These are phyloP conservation scores for Leptodactylus fuscus DNA, from an alignment of 2,113 vertebrate species.

Conservation along the genomic window DNA sequence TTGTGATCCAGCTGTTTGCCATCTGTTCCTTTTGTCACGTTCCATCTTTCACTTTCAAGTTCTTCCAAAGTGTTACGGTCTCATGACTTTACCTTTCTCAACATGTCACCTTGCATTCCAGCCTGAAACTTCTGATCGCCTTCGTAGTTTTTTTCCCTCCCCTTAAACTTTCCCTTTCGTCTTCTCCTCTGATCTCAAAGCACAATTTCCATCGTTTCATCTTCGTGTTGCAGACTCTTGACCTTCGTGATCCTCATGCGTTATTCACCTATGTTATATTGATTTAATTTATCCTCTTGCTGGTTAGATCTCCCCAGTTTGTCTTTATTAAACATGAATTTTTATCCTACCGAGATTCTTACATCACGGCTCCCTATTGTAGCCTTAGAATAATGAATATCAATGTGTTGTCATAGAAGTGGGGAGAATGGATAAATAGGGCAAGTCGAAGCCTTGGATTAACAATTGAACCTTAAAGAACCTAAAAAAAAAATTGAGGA, in stretches of 20 bases:
- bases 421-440: slow-evolving; percentile 21
- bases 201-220: slow-evolving; percentile 42
- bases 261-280: slow-evolving; percentile 52
- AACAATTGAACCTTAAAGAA: background rate
- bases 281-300: slow-evolving; percentile 47
- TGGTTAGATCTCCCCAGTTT: slow-evolving; percentile 37
- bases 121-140: slow-evolving; percentile 24
- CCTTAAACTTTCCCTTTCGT: slow-evolving; percentile 38
- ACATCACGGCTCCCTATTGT: slow-evolving; percentile 22
- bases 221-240: slow-evolving; percentile 26
- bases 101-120: slow-evolving; percentile 58
- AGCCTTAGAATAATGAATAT: slow-evolving; percentile 48
- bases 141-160: background rate
- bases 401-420: slow-evolving; percentile 15
- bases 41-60: slow-evolving; percentile 53
- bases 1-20: slow-evolving; percentile 57
- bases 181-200: slow-evolving; percentile 36
- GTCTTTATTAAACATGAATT: slow-evolving; percentile 48
- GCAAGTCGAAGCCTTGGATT: background rate
- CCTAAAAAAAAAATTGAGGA: background rate
- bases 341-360: slow-evolving; percentile 29
- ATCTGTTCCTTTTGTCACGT: slow-evolving; percentile 50
- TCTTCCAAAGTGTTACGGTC: slow-evolving; percentile 56
- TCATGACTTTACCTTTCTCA: slow-evolving; percentile 59
- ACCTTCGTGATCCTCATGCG: slow-evolving; percentile 29